Conservation (phyloP, 2,113 vertebrate genomes). For the Pseudois nayaur region DNA sequence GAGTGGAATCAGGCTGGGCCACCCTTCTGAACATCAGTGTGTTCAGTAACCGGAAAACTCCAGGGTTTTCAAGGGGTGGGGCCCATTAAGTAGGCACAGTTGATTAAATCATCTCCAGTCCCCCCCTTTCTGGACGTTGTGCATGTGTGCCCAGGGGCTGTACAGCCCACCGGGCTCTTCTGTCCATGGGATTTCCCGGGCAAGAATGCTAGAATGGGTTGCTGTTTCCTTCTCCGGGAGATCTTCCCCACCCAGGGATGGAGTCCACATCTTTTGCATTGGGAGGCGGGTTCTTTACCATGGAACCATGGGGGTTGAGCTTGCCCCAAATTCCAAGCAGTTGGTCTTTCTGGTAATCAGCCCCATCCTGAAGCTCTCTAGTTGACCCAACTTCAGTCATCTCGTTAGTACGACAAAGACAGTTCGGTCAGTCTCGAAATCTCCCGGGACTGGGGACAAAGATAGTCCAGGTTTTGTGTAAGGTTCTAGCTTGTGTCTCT, state of each 20-base stretch:
- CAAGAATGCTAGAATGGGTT: not conserved
- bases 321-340: not conserved
- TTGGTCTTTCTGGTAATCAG: not conserved
- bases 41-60: not conserved
- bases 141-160: not conserved
- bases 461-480: not conserved
- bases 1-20: not conserved
- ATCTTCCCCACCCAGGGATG: not conserved
- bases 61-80: not conserved
- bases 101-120: not conserved
- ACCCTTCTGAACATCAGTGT: not conserved
- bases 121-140: not conserved
- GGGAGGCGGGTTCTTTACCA: fast-evolving
- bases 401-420: not conserved
- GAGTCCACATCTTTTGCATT: not conserved
- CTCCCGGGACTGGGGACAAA: not conserved
- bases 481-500: not conserved
- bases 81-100: not conserved
- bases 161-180: not conserved
- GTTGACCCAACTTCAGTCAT: not conserved
- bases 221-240: not conserved
- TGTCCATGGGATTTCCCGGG: not conserved
- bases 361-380: not conserved
- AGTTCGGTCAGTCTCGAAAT: not conserved
- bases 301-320: not conserved